Evolutionary conservation across 2,797 vertebrate genomes (phyloP).

Genomic region (Hipposideros larvatus): DNA sequence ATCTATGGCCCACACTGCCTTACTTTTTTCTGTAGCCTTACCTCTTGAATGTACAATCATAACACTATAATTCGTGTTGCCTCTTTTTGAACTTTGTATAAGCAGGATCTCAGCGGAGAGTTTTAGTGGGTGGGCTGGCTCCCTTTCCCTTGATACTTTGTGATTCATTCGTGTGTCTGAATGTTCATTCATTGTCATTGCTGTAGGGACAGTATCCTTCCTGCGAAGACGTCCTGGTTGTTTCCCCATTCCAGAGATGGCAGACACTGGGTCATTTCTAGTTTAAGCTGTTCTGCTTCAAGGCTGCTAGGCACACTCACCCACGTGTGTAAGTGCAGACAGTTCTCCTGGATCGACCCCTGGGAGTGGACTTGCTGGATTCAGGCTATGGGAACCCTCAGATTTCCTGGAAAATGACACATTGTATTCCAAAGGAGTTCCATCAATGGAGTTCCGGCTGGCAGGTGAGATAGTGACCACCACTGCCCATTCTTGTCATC

Average conservation of each 20-base stretch:
- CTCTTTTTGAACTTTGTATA: no score
- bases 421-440: not conserved
- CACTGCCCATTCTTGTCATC: rapidly evolving
- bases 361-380: not conserved
- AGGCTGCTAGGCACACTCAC: rapidly evolving
- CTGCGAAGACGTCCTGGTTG: no score
- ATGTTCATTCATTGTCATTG: no score
- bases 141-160: not conserved
- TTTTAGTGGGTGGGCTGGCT: not conserved
- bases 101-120: no score
- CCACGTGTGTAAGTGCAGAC: rapidly evolving
- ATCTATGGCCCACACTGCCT: rapidly evolving
- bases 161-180: rapidly evolving
- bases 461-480: rapidly evolving
- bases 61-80: no score
- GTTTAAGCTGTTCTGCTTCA: not conserved
- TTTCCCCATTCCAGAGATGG: no score
- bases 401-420: no score
- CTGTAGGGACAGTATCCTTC: no score
- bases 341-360: not conserved
- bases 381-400: not conserved
- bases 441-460: no score
- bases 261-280: no score
- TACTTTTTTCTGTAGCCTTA: not conserved
- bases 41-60: not conserved